phyloP scores from a whole-genome alignment of 2,113 vertebrate species.

The Indicator maculatus region DNA sequence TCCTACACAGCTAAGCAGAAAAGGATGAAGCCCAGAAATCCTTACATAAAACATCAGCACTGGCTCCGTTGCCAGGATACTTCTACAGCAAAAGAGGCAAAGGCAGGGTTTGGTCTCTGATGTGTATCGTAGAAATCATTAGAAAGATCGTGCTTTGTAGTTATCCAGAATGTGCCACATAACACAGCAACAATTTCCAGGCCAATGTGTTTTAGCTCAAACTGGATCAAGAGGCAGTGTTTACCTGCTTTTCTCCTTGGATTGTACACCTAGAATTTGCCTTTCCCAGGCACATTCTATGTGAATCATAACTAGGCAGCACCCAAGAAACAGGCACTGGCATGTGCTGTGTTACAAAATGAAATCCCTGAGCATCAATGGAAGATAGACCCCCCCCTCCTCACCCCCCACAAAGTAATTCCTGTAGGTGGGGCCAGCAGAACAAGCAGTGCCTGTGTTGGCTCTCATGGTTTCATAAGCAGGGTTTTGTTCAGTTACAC shows the following conservation, averaged over 20 bases:
- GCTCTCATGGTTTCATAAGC: constrained; percentile 54
- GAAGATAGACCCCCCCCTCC: background rate
- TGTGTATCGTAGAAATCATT: constrained; percentile 30
- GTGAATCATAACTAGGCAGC: background rate
- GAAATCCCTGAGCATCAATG: background rate
- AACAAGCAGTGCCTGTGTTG: constrained; percentile 55
- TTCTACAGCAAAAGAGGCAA: background rate
- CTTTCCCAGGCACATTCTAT: background rate
- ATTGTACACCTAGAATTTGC: background rate
- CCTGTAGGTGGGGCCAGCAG: constrained; percentile 51
- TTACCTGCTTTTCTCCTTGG: background rate
- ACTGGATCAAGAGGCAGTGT: background rate
- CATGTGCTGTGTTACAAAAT: background rate
- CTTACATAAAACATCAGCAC: constrained; percentile 22
- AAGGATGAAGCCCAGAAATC: constrained; percentile 27
- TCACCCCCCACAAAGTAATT: background rate
- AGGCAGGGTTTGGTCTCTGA: constrained; percentile 23
- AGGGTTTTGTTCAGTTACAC: constrained; percentile 46
- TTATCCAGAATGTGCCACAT: background rate
- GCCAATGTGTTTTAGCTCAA: background rate
- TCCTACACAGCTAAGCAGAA: background rate
- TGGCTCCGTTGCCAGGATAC: constrained; percentile 63
- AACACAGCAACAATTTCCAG: background rate
- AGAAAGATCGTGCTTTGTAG: background rate
- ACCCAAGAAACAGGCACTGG: background rate